These are phyloP conservation scores for Aythya baeri DNA, from an alignment of 2,113 vertebrate genomes.

Conservation along the genomic window DNA sequence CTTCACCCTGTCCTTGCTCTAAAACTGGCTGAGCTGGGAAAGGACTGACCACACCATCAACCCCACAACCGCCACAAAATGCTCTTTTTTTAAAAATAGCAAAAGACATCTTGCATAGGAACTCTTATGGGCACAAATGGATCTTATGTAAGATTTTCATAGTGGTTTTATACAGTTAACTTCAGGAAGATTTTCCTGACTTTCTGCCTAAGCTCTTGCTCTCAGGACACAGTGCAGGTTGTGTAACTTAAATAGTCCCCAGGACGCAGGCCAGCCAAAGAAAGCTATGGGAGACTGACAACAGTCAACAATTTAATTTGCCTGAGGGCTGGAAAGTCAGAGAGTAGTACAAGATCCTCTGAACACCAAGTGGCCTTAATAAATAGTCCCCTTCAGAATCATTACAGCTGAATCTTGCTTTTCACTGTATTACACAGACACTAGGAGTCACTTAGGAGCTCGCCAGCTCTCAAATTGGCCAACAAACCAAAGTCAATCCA, in stretches of 20 bases:
- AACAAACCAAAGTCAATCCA: slow-evolving; percentile 33
- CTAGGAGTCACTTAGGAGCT: slow-evolving; percentile 24
- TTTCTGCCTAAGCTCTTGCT: neutral
- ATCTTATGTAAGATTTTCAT: neutral
- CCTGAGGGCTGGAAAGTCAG: neutral
- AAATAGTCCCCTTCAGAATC: slow-evolving; percentile 26
- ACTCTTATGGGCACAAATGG: neutral
- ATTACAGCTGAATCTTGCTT: neutral
- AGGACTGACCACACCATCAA: neutral
- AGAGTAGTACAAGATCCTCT: neutral
- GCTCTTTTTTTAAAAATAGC: neutral
- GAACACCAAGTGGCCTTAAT: neutral
- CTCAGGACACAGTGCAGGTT: neutral
- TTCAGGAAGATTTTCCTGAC: neutral
- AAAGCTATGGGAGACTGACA: neutral
- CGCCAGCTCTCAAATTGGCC: slow-evolving; percentile 11
- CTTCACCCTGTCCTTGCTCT: rapidly evolving
- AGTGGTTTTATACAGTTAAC: neutral
- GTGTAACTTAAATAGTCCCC: neutral
- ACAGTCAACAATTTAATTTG: neutral
- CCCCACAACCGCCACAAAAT: neutral
- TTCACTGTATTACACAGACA: neutral
- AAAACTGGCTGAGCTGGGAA: neutral
- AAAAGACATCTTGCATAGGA: neutral
- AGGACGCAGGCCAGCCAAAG: neutral